Percentiles rank a stretch among this genome's conserved stretches.
Conservation (phyloP, 2,888 invertebrate species). For the Mantis religiosa region DNA sequence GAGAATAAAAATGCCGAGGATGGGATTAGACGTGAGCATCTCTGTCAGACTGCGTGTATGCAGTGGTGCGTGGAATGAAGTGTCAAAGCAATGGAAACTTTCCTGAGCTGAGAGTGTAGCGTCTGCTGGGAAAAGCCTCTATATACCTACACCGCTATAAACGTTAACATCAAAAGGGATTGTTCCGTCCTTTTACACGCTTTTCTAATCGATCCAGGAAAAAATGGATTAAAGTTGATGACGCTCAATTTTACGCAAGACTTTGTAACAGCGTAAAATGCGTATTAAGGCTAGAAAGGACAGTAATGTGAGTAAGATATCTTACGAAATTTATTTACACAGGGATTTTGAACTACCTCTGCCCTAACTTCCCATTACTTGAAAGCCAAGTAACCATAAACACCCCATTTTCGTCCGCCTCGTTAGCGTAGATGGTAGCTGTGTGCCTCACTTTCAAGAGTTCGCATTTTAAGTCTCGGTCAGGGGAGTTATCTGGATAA, state of each 20-base stretch:
- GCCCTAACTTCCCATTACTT: too few relatives aligned
- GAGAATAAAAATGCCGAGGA: not conserved
- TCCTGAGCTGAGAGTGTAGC: not conserved
- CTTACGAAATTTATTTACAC: too few relatives aligned
- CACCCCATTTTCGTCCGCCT: too few relatives aligned
- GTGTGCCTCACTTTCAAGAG: too few relatives aligned
- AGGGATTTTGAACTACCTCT: too few relatives aligned
- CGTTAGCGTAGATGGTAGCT: too few relatives aligned
- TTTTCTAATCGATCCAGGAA: not conserved
- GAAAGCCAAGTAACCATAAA: too few relatives aligned
- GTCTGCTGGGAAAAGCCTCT: not conserved
- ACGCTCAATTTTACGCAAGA: not conserved
- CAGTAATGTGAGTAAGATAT: too few relatives aligned
- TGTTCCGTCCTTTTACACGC: not conserved
- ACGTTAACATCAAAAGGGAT: not conserved
- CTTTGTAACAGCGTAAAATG: not conserved
- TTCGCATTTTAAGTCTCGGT: too few relatives aligned
- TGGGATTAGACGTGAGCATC: not conserved
- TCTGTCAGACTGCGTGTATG: not conserved
- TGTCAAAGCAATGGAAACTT: not conserved
- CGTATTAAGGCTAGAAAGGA: not conserved
- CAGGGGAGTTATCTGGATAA: too few relatives aligned
- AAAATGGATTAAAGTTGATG: not conserved
- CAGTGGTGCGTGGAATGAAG: not conserved
- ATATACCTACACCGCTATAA: not conserved